A percentile compares a stretch with the other conserved stretches of the same genome.
phyloP scores from a whole-genome alignment of 2,797 vertebrate genomes.

The Leuciscus waleckii region DNA sequence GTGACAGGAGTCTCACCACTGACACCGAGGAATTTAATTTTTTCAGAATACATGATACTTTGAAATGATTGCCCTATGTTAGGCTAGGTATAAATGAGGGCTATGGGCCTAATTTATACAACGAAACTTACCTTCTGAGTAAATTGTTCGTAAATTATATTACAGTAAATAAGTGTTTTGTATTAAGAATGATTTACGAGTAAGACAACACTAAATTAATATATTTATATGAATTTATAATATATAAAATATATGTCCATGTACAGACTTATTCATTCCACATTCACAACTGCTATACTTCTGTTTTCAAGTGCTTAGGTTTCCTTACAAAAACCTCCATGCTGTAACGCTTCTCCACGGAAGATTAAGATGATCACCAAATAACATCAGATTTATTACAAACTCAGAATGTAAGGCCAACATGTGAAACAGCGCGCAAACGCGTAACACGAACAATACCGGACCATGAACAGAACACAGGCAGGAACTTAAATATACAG shows the following conservation, averaged over 20 bases:
- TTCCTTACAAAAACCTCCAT: not conserved
- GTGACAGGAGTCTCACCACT: slow-evolving; percentile 10
- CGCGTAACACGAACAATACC: too few relatives aligned
- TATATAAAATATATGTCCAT: not conserved
- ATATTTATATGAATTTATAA: not conserved
- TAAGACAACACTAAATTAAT: not conserved
- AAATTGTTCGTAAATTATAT: not conserved
- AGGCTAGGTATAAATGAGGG: not conserved
- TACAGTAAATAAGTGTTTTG: not conserved
- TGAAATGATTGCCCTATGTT: not conserved
- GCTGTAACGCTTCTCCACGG: too few relatives aligned
- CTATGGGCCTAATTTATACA: not conserved
- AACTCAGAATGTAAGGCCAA: too few relatives aligned
- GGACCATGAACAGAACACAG: too few relatives aligned
- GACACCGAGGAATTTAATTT: not conserved
- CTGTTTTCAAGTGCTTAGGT: not conserved
- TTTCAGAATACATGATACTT: not conserved
- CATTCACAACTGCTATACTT: not conserved
- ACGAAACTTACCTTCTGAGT: not conserved
- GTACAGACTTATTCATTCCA: not conserved
- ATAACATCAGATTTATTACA: too few relatives aligned
- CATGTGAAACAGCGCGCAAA: too few relatives aligned
- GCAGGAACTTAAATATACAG: too few relatives aligned
- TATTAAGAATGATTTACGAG: not conserved
- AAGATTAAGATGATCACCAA: too few relatives aligned